A percentile compares a stretch with the other conserved stretches of the same genome.
Conservation (phyloP, 2,797 vertebrate species). For the Telmatherina bonti region DNA sequence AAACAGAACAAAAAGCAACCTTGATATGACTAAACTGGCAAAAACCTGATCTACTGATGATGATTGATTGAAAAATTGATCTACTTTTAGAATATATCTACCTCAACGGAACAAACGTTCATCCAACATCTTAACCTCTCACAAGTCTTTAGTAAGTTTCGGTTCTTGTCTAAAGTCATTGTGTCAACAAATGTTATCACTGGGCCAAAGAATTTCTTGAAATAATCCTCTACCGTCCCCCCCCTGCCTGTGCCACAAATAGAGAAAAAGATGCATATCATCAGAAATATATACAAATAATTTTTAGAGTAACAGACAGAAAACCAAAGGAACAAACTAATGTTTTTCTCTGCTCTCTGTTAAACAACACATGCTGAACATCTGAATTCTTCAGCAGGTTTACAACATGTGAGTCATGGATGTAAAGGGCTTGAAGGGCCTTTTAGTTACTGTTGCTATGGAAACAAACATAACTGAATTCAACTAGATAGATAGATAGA, state of each 20-base stretch:
- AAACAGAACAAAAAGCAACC: background rate
- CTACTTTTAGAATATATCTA: background rate
- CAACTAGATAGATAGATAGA: background rate
- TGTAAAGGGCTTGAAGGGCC: conserved; percentile 12
- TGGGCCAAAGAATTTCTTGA: background rate
- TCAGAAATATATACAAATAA: background rate
- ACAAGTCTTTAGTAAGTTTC: conserved; percentile 22
- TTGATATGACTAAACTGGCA: no score
- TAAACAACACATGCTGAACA: background rate
- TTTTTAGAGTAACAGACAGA: background rate
- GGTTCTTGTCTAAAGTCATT: background rate
- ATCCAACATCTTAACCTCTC: conserved; percentile 5
- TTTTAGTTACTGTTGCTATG: background rate
- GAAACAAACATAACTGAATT: background rate
- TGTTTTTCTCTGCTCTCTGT: background rate
- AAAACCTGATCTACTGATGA: no score
- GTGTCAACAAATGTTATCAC: background rate
- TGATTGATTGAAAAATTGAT: no score
- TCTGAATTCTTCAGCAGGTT: background rate
- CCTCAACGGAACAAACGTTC: background rate
- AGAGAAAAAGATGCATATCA: background rate
- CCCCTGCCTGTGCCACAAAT: background rate
- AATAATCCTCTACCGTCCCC: background rate
- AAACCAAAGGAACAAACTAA: background rate
- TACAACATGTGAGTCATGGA: conserved; percentile 4